These are phyloP conservation scores for Acanthis flammea DNA, from an alignment of 2,797 vertebrate genomes.

Conservation along the genomic window DNA sequence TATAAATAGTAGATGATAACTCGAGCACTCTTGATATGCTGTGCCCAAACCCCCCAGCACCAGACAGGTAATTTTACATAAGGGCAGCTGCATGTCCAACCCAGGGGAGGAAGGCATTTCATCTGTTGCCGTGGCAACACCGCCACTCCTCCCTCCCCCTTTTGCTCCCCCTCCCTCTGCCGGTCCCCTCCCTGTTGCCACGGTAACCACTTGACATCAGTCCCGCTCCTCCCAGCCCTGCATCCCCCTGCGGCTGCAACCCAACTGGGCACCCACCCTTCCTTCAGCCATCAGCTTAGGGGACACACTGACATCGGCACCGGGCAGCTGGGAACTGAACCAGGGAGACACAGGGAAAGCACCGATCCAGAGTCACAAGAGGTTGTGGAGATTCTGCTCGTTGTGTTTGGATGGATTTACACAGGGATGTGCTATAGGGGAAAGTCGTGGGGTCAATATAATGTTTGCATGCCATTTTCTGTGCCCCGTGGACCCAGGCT, in stretches of 20 bases:
- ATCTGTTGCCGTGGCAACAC: slow-evolving; percentile 39
- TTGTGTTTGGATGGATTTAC: neutral
- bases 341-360: neutral
- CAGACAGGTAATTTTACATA: neutral
- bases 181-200: slow-evolving; percentile 21
- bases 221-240: neutral
- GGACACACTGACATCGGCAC: rapidly evolving
- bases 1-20: neutral
- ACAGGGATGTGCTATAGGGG: neutral
- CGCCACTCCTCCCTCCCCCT: neutral
- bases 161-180: neutral
- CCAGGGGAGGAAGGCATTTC: neutral
- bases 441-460: neutral
- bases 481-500: neutral
- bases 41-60: neutral
- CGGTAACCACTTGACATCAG: slow-evolving; percentile 36
- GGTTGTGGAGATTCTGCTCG: neutral
- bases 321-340: neutral
- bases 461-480: rapidly evolving
- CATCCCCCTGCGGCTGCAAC: rapidly evolving
- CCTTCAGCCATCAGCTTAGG: neutral
- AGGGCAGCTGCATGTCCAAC: neutral
- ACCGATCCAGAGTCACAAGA: rapidly evolving
- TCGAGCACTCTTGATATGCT: neutral
- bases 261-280: rapidly evolving